A percentile compares a stretch with the other conserved stretches of the same genome.
These are phyloP conservation scores for Suillia variegata DNA, from an alignment of 2,888 invertebrate genomes.

Conservation along the genomic window DNA sequence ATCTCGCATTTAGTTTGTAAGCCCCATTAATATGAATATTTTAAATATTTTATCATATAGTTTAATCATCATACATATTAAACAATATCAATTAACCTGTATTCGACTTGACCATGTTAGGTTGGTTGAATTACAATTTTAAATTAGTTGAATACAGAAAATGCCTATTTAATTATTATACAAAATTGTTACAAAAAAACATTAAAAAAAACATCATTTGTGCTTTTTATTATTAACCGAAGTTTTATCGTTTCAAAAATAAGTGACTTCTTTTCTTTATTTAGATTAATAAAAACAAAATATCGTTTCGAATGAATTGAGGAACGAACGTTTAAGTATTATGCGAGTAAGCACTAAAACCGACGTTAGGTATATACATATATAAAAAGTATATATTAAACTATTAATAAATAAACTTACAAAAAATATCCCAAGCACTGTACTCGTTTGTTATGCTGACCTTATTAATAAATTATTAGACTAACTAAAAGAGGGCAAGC, in stretches of 20 bases:
- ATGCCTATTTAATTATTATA: too few species aligned
- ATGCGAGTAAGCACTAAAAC: background rate
- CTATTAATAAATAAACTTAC: constrained; percentile 4
- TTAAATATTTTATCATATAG: background rate
- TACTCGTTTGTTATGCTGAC: background rate
- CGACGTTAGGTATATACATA: background rate
- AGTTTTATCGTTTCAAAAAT: constrained; percentile 8
- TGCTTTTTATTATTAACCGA: constrained; percentile 9
- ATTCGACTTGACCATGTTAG: too few species aligned
- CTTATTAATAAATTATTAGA: too few species aligned
- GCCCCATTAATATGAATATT: background rate
- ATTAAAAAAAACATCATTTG: too few species aligned
- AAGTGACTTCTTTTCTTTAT: background rate
- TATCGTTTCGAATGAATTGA: too few species aligned
- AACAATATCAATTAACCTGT: too few species aligned
- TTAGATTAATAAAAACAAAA: too few species aligned
- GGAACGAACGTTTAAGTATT: background rate
- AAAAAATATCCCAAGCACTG: background rate
- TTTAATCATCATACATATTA: background rate
- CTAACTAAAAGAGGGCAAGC: too few species aligned
- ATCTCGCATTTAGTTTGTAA: constrained; percentile 6
- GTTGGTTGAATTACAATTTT: too few species aligned
- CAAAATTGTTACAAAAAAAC: too few species aligned
- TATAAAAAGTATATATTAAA: background rate
- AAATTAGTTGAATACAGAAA: too few species aligned